Conservation (phyloP, 2,797 vertebrate genomes). For the Brachyalestes nurse region DNA sequence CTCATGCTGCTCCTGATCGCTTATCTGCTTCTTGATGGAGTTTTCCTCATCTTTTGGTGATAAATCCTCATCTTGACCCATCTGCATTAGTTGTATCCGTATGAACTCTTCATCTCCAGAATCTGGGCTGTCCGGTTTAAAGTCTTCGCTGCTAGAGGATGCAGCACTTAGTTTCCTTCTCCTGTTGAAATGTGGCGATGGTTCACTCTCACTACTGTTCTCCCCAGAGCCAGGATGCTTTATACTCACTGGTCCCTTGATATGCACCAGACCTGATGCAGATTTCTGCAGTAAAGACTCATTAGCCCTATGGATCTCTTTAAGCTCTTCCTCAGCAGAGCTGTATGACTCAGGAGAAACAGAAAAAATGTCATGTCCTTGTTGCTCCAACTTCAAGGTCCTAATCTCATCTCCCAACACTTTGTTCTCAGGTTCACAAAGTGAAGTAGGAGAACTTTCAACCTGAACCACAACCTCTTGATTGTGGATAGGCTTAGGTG, state of each 20-base stretch:
- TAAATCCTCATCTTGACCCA: slow-evolving; percentile 89
- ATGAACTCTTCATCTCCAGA: slow-evolving; percentile 93
- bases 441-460: slow-evolving; percentile 78
- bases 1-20: slow-evolving; percentile 73
- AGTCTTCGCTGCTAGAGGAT: slow-evolving; percentile 92
- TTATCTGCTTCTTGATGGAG: slow-evolving; percentile 77
- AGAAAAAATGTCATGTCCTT: slow-evolving; percentile 77
- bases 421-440: slow-evolving; percentile 69
- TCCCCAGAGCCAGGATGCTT: slow-evolving; percentile 78
- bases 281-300: slow-evolving; percentile 67
- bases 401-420: slow-evolving; percentile 82
- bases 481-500: slow-evolving; percentile 66
- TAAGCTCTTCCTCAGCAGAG: slow-evolving; percentile 78
- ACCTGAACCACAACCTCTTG: slow-evolving; percentile 68
- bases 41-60: slow-evolving; percentile 89
- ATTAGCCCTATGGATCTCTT: slow-evolving; percentile 67
- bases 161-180: slow-evolving; percentile 79
- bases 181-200: slow-evolving; percentile 84
- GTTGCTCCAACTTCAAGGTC: slow-evolving; percentile 67
- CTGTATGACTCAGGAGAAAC: slow-evolving; percentile 74
- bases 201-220: slow-evolving; percentile 90
- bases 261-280: slow-evolving; percentile 60
- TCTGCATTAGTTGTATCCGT: slow-evolving; percentile 90
- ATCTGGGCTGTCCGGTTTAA: slow-evolving; percentile 88
- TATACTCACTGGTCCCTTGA: slow-evolving; percentile 60